Conservation (phyloP, 2,113 vertebrate genomes). For the Chascanopsetta lugubris region DNA sequence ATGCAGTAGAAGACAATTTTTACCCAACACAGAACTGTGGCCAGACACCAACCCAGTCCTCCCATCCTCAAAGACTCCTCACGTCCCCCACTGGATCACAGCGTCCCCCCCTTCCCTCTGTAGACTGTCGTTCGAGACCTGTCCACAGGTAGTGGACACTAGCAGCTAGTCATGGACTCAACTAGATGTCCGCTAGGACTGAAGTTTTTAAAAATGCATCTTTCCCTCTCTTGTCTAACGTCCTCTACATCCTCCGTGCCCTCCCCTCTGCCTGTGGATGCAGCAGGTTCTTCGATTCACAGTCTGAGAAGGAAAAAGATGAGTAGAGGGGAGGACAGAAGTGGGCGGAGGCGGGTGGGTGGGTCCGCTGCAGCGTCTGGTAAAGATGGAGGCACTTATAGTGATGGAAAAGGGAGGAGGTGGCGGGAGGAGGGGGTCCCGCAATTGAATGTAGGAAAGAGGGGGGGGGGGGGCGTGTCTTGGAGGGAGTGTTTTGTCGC, state of each 20-base stretch:
- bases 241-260: conserved; percentile 48
- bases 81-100: conserved; percentile 27
- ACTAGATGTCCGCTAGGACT: conserved; percentile 7
- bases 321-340: conserved; percentile 43
- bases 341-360: conserved; percentile 61
- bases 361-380: conserved; percentile 42
- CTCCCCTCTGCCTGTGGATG: conserved; percentile 53
- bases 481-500: conserved; percentile 9
- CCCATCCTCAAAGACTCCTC: conserved; percentile 79
- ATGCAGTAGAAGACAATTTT: conserved; percentile 85
- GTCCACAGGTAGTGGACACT: neutral
- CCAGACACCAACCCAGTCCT: conserved; percentile 84
- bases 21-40: conserved; percentile 83
- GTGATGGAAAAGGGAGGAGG: conserved; percentile 65
- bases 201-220: conserved; percentile 4
- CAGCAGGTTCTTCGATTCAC: conserved; percentile 68
- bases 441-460: conserved; percentile 58
- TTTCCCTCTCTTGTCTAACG: conserved; percentile 3
- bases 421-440: conserved; percentile 16
- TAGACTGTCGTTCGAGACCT: conserved; percentile 29
- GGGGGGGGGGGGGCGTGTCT: conserved; percentile 25
- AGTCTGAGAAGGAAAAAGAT: conserved; percentile 38
- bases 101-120: conserved; percentile 19
- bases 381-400: conserved; percentile 67
- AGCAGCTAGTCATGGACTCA: neutral